Evolutionary conservation across 2,888 invertebrate species (phyloP).

Genomic region (Junonia oenone): DNA sequence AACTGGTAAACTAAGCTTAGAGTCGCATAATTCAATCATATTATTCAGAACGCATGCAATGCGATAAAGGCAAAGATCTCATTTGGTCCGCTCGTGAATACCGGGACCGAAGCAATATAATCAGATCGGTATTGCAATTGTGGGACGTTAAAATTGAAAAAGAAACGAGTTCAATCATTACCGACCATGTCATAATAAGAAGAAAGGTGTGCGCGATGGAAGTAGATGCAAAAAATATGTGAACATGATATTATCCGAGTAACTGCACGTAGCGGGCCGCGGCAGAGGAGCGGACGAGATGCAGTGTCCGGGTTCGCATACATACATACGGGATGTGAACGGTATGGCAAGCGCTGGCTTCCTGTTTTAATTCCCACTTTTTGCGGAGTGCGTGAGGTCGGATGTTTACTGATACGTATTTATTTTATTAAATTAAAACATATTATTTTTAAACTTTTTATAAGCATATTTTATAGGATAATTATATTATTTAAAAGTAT

Average conservation of each 20-base stretch:
- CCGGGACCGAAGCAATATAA: background rate
- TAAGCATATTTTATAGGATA: background rate
- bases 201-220: background rate
- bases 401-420: slow-evolving; percentile 36
- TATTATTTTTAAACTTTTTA: background rate
- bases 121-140: background rate
- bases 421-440: slow-evolving; percentile 5
- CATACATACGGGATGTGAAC: slow-evolving; percentile 48
- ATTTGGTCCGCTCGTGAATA: slow-evolving; percentile 11
- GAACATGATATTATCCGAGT: slow-evolving; percentile 3
- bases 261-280: slow-evolving; percentile 56
- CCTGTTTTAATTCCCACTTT: slow-evolving; percentile 60
- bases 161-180: background rate
- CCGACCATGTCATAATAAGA: background rate
- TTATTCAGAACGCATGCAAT: slow-evolving; percentile 32
- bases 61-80: slow-evolving; percentile 24
- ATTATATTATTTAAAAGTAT: background rate
- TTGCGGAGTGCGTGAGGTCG: slow-evolving; percentile 50
- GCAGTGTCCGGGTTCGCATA: slow-evolving; percentile 58
- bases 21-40: slow-evolving; percentile 69
- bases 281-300: slow-evolving; percentile 48
- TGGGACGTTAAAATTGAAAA: background rate
- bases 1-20: slow-evolving; percentile 47
- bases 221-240: background rate
- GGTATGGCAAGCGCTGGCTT: slow-evolving; percentile 52